Conservation (phyloP, 2,113 vertebrate species). For the Tetrax tetrax region DNA sequence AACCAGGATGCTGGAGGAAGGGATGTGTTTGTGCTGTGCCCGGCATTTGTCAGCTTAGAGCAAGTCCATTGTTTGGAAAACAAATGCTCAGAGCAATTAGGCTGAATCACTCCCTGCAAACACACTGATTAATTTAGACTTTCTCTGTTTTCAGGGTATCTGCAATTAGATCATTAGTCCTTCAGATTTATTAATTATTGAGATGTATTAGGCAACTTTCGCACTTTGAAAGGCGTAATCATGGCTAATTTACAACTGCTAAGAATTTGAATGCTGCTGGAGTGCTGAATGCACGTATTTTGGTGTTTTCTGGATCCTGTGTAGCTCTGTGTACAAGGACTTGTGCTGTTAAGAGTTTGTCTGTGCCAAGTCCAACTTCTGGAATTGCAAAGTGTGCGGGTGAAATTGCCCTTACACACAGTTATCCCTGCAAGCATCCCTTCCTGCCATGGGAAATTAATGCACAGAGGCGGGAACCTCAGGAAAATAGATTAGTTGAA, state of each 20-base stretch:
- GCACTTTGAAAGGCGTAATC: slow-evolving; percentile 32
- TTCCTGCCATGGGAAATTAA: not conserved
- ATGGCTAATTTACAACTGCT: slow-evolving; percentile 17
- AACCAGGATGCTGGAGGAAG: not conserved
- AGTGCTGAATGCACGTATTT: not conserved
- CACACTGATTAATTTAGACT: not conserved
- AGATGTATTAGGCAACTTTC: slow-evolving; percentile 38
- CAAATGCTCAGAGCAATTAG: slow-evolving; percentile 53
- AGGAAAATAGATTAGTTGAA: not conserved
- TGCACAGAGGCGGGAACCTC: not conserved
- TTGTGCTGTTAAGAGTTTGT: not conserved
- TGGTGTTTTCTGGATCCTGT: not conserved
- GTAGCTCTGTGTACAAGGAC: not conserved
- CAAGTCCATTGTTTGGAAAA: slow-evolving; percentile 46
- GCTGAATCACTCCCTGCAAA: slow-evolving; percentile 31
- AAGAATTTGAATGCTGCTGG: not conserved
- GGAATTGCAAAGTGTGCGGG: rapidly evolving
- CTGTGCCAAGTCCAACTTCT: not conserved
- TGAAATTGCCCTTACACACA: not conserved
- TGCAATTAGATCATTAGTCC: slow-evolving; percentile 67
- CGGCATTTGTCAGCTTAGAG: not conserved
- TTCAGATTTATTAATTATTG: slow-evolving; percentile 66
- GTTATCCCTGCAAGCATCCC: not conserved
- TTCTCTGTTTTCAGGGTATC: slow-evolving; percentile 49
- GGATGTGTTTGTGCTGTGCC: not conserved